These are phyloP conservation scores for Solenopsis fugax DNA, from an alignment of 1,140 invertebrate genomes.

Conservation along the genomic window DNA sequence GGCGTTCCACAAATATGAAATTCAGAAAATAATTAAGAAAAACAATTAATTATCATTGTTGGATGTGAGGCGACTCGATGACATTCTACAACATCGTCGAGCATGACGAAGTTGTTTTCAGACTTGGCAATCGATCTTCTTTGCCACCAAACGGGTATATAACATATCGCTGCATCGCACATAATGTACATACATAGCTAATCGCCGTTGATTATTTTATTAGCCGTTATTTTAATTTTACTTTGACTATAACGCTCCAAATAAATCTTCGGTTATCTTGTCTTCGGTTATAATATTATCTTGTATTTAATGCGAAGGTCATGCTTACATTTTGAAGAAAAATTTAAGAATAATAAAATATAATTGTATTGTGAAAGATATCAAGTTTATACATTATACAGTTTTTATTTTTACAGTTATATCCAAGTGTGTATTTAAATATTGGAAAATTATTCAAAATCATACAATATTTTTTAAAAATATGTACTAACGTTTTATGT, in stretches of 20 bases:
- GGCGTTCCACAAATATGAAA: background rate
- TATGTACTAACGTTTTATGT: too few species aligned
- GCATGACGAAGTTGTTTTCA: conserved; percentile 7
- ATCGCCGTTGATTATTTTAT: background rate
- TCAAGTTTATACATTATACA: background rate
- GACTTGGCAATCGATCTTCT: background rate
- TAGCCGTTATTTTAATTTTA: background rate
- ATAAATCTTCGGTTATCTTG: background rate
- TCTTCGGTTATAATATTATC: too few species aligned
- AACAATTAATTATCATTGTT: conserved; percentile 55
- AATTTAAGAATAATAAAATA: background rate
- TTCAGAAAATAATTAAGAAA: conserved; percentile 28
- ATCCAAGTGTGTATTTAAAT: too few species aligned
- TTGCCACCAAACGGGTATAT: background rate
- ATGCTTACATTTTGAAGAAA: background rate
- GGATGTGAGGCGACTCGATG: background rate
- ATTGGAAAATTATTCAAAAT: too few species aligned
- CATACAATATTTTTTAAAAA: too few species aligned
- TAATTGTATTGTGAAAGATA: background rate
- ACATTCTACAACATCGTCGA: background rate
- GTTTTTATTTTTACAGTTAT: too few species aligned
- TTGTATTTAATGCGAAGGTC: background rate
- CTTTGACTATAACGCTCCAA: background rate
- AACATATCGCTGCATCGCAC: background rate
- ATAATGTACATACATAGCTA: background rate